A percentile compares a stretch with the other conserved stretches of the same genome.
Conservation (phyloP, 2,888 invertebrate species). For the Branchipolynoe longqiensis region DNA sequence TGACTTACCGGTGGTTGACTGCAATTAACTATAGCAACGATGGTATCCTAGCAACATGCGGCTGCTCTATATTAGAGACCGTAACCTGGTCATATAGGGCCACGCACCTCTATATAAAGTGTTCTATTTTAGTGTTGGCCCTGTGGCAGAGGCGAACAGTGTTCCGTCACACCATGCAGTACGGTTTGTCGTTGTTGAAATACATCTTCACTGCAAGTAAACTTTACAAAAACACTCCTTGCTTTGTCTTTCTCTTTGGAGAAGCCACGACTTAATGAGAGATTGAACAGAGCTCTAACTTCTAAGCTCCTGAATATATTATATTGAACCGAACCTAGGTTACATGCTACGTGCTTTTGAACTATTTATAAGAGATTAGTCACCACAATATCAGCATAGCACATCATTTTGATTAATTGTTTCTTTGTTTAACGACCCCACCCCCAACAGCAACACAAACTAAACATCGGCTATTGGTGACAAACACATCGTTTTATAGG, state of each 20-base stretch:
- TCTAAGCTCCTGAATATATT: no score
- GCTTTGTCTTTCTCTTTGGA: not conserved
- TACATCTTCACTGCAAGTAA: slow-evolving; percentile 55
- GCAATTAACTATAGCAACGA: not conserved
- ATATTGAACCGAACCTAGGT: no score
- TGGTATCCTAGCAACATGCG: slow-evolving; percentile 19
- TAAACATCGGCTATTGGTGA: no score
- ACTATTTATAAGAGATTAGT: no score
- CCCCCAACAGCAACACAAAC: no score
- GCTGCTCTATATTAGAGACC: slow-evolving; percentile 12
- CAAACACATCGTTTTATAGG: no score
- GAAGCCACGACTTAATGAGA: no score
- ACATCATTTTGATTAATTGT: no score
- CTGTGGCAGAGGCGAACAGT: not conserved
- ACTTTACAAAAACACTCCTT: not conserved
- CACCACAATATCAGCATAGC: no score
- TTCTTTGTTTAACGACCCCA: no score
- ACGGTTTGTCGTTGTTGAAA: slow-evolving; percentile 44
- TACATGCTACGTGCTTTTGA: no score
- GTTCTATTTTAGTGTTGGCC: slow-evolving; percentile 6
- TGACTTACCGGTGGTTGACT: slow-evolving; percentile 11
- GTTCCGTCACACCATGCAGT: slow-evolving; percentile 32
- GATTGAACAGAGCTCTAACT: no score
- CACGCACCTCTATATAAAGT: not conserved
- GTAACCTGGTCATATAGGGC: not conserved